phyloP scores from a whole-genome alignment of 1,140 invertebrate species.

The Pseudomyrmex concolor region DNA sequence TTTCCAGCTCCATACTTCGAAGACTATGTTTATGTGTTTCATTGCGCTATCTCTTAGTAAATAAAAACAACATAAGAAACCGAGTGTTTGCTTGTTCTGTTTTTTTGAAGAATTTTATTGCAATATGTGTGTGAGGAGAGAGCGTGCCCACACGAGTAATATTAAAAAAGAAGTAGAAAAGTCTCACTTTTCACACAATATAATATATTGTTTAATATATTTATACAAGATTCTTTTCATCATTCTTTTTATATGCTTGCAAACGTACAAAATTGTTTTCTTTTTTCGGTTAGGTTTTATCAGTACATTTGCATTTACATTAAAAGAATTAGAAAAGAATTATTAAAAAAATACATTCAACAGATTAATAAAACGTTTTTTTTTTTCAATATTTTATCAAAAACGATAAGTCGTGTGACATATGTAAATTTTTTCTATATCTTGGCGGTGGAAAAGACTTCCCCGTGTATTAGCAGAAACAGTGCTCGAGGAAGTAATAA shows the following conservation, averaged over 20 bases:
- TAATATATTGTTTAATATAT: background rate
- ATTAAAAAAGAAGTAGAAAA: background rate
- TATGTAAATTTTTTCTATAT: too few species aligned
- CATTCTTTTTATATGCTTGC: background rate
- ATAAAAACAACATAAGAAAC: background rate
- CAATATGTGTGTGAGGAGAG: too few species aligned
- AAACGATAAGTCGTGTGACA: too few species aligned
- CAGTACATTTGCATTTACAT: slow-evolving; percentile 8
- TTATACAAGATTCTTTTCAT: background rate
- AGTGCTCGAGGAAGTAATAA: slow-evolving; percentile 30
- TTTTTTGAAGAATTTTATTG: slow-evolving; percentile 28
- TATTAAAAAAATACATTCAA: too few species aligned
- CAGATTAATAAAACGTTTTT: background rate
- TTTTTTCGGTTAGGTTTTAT: background rate
- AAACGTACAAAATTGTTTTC: background rate
- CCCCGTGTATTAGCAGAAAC: background rate
- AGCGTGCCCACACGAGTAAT: too few species aligned
- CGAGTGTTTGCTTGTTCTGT: background rate
- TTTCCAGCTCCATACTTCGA: background rate
- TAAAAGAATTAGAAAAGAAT: background rate
- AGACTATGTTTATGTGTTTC: background rate
- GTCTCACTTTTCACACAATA: background rate
- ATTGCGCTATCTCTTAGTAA: background rate
- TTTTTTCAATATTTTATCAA: too few species aligned
- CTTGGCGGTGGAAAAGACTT: too few species aligned